Evolutionary conservation across 2,888 invertebrate species (phyloP), one percentile per base, ranked within the genome.

Genomic region (Drosophila neotestacea): DNA sequence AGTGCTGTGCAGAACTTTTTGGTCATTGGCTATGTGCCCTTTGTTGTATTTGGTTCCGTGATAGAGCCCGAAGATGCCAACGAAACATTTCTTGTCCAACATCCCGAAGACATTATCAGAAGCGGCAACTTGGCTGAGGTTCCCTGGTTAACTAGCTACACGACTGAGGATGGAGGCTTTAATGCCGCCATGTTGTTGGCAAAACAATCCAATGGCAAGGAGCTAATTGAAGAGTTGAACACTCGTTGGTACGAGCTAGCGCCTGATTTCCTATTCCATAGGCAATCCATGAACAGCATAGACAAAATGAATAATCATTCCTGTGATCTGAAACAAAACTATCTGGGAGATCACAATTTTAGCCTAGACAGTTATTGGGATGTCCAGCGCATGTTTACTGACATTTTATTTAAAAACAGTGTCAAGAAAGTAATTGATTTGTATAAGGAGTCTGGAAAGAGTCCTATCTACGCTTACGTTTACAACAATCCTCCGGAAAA

Each of bases 401-500:
- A 96, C 90, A 92, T 95, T 22, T 91, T 95, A 0, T 96, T 96
- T 87, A 91, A 93, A 0, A 93, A 91, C 1, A 95, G 94, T 47
- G 94, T 94, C 0, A 94, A 94, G 51, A 94, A 93, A 75, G 92
- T 94, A 30, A 94, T 95, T 0, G 93, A 94, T 74, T 78, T 95
- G 50, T 95, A 95, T 83, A 94, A 95, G 0, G 85, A 92, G 13
- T 92, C 92, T 42, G 94, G 94, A 1, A 92, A 93, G 11, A 94
- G 94, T 70, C 94, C 95, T 0, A 94, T 95, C 4, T 95, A 94
- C 92, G 93, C 94, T 71, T 96, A 96, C 16, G 32, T 13, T 10
- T 60, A 60, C n/a, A 50, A 60, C 4, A 95, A 94, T 91, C 93
- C 94, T 54, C 94, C 94, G 0, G 91, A 92, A n/a, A 87, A 91